Evolutionary conservation across 2,797 vertebrate species (phyloP), one percentile per base, ranked within the genome.

Genomic region (Uromys caudimaculatus): DNA sequence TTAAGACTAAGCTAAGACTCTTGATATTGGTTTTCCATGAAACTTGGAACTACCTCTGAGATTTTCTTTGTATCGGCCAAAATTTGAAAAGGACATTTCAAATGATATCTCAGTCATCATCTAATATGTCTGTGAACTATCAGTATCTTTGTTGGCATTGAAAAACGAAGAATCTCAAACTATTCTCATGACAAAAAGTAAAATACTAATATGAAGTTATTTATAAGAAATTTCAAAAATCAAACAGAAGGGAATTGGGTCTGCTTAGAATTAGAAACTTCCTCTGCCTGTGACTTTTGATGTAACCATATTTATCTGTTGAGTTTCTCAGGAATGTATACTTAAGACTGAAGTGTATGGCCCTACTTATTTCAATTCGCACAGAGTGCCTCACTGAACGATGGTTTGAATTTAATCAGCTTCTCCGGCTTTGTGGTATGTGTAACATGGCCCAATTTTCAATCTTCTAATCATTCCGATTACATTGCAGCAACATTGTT

Each of bases 61-160:
- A 93, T 95, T 94, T 93, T 58, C 67, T 82, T 95, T 90, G 27
- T 21, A 86, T 92, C 94, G 94, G 16, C 77, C 38, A 92, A 96
- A 91, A 90, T 93, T 90, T 96, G 91, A 58, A 94, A 92, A 92
- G 82, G 58, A 71, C 47, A 91, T 89, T 96, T 97, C 78, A 52
- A 41, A 91, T 94, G 75, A 64, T 87, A 85, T 94, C 21, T 84
- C 89, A 91, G 86, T 35, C 19, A 52, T 73, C 47, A 81, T 7
- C 11, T 12, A 90, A 60, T 79, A 64, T 84, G 44, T 91, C 96
- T 94, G 89, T 93, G 71, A 96, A 83, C 44, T 35, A 86, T 75
- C 16, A 79, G 17, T 86, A 52, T 50, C 17, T 91, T 95, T 76
- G 73, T 82, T 58, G 81, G 83, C 81, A 83, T 69, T 64, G 19